Evolutionary conservation across 2,888 invertebrate genomes (phyloP), one percentile per base, ranked within the genome.

Genomic region (Ormyrus thymus): DNA sequence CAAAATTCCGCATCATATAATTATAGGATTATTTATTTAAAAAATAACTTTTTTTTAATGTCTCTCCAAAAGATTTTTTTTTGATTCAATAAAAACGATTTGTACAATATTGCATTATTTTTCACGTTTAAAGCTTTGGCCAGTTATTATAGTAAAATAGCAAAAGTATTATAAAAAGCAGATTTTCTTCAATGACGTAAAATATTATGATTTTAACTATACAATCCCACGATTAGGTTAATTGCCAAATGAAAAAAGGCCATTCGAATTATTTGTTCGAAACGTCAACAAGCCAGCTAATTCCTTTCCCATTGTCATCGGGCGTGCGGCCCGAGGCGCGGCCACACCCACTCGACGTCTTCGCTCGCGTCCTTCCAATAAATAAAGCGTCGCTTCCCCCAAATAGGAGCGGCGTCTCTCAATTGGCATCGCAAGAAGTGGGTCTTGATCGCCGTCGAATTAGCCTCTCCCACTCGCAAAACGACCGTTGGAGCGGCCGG

Each of bases 321-420:
- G 62, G 59, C 46, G 50, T 6, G 11, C 11, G 8, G 53, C 43
- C 46, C n/a, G n/a, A n/a, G 6, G 6, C 7, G 13, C 51, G 45
- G 13, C 71, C 71, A 71, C 77, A 66, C 77, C 77, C 70, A 71
- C 55, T 66, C 64, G 48, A 46, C 61, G 50, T 59, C 13, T 29
- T 9, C 13, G 15, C 53, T 70, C 65, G 71, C 76, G 65, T 77
- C 76, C 58, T 48, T 9, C 51, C 65, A 51, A 11, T 71, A 46
- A 71, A 76, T 68, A 61, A 69, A 76, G 55, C 51, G 29, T 6
- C 68, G n/a, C 64, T 78, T 78, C 70, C 64, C 51, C 56, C 45
- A 74, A 78, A 62, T 69, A 46, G 74, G 78, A 74, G 77, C 55
- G 77, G 29, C n/a, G 61, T n/a, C 7, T 7, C 55, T 61, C 76